Evolutionary conservation across 2,797 vertebrate species (phyloP).

Genomic region (Podargus strigoides): DNA sequence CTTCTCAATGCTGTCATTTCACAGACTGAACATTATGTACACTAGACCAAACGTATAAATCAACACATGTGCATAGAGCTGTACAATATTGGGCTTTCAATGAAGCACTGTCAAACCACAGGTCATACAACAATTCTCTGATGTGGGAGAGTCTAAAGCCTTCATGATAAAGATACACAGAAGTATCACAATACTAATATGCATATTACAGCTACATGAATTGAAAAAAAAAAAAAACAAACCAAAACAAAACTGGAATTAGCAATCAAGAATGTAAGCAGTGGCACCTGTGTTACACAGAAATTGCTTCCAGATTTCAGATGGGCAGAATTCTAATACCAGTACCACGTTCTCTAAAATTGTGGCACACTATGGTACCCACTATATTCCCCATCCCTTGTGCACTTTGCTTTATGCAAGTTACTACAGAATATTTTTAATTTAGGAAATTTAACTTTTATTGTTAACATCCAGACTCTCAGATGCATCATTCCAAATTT

Average conservation of each 20-base stretch:
- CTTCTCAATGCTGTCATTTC: neutral
- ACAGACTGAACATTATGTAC: neutral
- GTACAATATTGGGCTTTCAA: neutral
- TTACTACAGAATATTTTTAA: neutral
- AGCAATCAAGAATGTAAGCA: neutral
- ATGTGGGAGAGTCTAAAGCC: neutral
- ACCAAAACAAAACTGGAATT: no score
- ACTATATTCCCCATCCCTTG: neutral
- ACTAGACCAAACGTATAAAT: neutral
- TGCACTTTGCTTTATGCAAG: neutral
- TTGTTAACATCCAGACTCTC: neutral
- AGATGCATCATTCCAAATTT: neutral
- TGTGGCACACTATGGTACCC: rapidly evolving
- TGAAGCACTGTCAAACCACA: neutral
- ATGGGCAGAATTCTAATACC: neutral
- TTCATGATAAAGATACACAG: neutral
- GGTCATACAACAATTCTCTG: neutral
- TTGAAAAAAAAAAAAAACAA: neutral
- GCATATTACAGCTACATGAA: neutral
- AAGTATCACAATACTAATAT: neutral
- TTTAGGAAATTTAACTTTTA: neutral
- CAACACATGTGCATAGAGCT: neutral
- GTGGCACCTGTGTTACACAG: neutral
- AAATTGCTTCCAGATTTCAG: neutral
- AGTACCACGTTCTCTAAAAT: neutral